phyloP scores from a whole-genome alignment of 2,113 vertebrate species.

The Rhynchopsitta pachyrhyncha region DNA sequence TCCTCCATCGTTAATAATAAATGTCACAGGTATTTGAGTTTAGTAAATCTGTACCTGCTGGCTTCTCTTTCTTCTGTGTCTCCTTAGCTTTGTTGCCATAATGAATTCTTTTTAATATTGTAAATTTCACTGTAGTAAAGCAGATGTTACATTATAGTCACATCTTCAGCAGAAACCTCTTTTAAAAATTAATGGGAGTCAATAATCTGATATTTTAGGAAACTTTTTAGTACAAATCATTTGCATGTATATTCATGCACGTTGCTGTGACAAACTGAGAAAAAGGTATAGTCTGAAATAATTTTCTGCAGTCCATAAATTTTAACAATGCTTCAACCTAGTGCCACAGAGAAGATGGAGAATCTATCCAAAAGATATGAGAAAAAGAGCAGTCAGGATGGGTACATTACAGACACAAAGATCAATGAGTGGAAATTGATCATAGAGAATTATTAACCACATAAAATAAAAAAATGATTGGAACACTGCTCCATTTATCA shows the following conservation, averaged over 20 bases:
- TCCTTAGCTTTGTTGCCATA: background rate
- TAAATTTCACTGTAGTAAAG: background rate
- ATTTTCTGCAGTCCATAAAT: slow-evolving; percentile 8
- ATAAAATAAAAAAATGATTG: slow-evolving; percentile 25
- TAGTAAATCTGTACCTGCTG: background rate
- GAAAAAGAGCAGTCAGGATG: background rate
- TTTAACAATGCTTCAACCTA: background rate
- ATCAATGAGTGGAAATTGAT: slow-evolving; percentile 1
- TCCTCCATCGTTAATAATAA: background rate
- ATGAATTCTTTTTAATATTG: background rate
- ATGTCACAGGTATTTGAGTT: background rate
- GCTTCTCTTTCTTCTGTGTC: background rate
- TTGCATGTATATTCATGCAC: background rate
- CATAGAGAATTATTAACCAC: slow-evolving; percentile 11
- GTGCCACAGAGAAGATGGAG: background rate
- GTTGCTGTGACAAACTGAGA: background rate
- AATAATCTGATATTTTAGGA: background rate
- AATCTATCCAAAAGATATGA: background rate
- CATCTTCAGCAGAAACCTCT: background rate
- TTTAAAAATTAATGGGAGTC: background rate
- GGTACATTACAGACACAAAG: background rate
- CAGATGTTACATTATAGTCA: background rate
- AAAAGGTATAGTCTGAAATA: background rate
- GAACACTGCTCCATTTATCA: slow-evolving; percentile 12
- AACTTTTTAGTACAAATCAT: background rate